A percentile compares a stretch with the other conserved stretches of the same genome.
phyloP scores from a whole-genome alignment of 2,797 vertebrate species.

The Xerus rutilus region DNA sequence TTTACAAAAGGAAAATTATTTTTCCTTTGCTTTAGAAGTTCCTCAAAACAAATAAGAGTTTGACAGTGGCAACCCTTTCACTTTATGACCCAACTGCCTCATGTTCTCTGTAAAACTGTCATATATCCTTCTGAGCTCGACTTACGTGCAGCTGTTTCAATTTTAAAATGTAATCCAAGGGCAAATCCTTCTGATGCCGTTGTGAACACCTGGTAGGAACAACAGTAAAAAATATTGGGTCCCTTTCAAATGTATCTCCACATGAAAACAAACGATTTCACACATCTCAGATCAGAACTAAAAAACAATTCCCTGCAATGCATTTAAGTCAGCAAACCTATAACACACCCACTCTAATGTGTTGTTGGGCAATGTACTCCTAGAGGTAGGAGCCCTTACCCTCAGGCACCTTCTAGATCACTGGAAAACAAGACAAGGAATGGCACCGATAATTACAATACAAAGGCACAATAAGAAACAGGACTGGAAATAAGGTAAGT shows the following conservation, averaged over 20 bases:
- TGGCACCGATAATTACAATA: neutral
- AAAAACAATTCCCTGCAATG: constrained; percentile 38
- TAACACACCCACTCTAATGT: neutral
- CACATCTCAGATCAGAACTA: neutral
- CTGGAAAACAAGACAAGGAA: neutral
- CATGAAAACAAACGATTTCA: constrained; percentile 48
- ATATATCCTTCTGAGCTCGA: constrained; percentile 26
- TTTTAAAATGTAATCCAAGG: constrained; percentile 72
- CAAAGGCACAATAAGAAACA: neutral
- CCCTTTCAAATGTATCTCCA: constrained; percentile 44
- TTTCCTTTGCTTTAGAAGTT: constrained; percentile 69
- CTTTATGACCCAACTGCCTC: constrained; percentile 22
- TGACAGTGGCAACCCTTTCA: constrained; percentile 40
- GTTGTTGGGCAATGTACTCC: neutral
- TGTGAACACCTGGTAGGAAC: constrained; percentile 45
- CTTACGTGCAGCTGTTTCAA: constrained; percentile 59
- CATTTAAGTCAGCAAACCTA: constrained; percentile 18
- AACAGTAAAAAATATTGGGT: constrained; percentile 22
- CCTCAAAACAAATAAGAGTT: constrained; percentile 63
- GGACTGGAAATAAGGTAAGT: neutral
- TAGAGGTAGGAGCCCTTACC: neutral
- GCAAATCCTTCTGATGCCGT: constrained; percentile 63
- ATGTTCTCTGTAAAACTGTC: constrained; percentile 57
- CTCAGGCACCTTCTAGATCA: neutral
- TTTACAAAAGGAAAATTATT: constrained; percentile 71